A percentile compares a stretch with the other conserved stretches of the same genome.
phyloP scores from a whole-genome alignment of 2,113 vertebrate genomes.

The Corynorhinus townsendii region DNA sequence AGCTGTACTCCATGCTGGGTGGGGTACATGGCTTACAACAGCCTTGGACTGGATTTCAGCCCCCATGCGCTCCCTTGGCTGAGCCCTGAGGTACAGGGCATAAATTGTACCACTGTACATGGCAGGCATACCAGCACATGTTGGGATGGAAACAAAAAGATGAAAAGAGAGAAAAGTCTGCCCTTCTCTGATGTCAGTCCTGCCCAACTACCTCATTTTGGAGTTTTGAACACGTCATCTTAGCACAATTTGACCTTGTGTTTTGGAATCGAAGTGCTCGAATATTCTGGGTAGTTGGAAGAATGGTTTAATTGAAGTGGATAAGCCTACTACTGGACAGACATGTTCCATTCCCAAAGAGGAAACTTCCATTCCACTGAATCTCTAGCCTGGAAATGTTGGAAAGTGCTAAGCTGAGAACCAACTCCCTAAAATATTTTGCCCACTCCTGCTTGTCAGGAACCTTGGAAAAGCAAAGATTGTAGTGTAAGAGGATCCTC shows the following conservation, averaged over 20 bases:
- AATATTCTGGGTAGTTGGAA: neutral
- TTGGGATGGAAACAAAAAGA: neutral
- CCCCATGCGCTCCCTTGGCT: neutral
- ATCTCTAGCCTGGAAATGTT: neutral
- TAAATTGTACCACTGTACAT: neutral
- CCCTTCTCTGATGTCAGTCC: neutral
- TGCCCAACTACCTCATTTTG: neutral
- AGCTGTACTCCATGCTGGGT: neutral
- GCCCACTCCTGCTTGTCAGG: constrained; percentile 49
- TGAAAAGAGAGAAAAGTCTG: neutral
- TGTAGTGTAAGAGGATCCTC: constrained; percentile 58
- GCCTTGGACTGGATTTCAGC: neutral
- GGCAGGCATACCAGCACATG: neutral
- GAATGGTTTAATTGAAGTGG: constrained; percentile 25
- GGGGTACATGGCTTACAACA: neutral
- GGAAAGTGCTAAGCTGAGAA: constrained; percentile 71
- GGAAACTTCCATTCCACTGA: neutral
- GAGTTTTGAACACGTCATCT: neutral
- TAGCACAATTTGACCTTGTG: neutral
- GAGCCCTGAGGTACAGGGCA: neutral
- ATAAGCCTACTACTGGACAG: neutral
- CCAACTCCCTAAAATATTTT: constrained; percentile 68
- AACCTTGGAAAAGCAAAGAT: constrained; percentile 60
- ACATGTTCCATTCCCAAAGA: neutral
- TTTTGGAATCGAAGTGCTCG: neutral